These are phyloP conservation scores for Trichoplusia ni DNA, from an alignment of 1,140 invertebrate genomes.

Conservation along the genomic window DNA sequence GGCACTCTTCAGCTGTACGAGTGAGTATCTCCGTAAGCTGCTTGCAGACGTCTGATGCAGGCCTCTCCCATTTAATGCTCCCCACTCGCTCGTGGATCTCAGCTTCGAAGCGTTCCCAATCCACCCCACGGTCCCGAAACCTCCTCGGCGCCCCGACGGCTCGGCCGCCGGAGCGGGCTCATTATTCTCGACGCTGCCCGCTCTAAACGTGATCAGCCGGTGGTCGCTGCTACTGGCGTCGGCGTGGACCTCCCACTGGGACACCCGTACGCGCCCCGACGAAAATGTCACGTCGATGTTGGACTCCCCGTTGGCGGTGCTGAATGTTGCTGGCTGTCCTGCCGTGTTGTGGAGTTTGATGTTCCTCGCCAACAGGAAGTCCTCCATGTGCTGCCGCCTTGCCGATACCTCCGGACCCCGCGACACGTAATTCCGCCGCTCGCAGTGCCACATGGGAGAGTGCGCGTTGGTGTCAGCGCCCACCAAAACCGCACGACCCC, in stretches of 20 bases:
- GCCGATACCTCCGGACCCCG: conserved; percentile 11
- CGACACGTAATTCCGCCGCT: conserved; percentile 3
- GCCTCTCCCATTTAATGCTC: not conserved
- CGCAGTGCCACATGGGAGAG: conserved; percentile 42
- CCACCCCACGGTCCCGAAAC: conserved; percentile 25
- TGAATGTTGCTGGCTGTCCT: conserved; percentile 41
- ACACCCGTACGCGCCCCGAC: conserved; percentile 9
- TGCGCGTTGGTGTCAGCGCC: conserved; percentile 43
- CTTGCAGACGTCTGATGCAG: not conserved
- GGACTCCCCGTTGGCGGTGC: conserved; percentile 30
- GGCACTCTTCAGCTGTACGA: conserved; percentile 15
- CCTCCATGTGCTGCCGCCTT: conserved; percentile 26
- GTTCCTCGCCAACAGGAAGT: conserved; percentile 2
- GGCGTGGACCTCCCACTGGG: conserved; percentile 34
- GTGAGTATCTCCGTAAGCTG: conserved; percentile 13
- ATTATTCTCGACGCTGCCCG: not conserved
- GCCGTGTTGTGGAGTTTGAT: conserved; percentile 14
- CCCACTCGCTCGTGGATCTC: conserved; percentile 28
- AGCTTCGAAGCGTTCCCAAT: conserved; percentile 26
- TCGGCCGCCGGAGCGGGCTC: not conserved
- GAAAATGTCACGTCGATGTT: conserved; percentile 42
- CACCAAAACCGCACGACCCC: not conserved
- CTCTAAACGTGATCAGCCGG: conserved; percentile 33
- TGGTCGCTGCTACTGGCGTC: conserved; percentile 42
- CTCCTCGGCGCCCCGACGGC: not conserved